Evolutionary conservation across 2,113 vertebrate species (phyloP).

Genomic region (Oncorhynchus gorbuscha): DNA sequence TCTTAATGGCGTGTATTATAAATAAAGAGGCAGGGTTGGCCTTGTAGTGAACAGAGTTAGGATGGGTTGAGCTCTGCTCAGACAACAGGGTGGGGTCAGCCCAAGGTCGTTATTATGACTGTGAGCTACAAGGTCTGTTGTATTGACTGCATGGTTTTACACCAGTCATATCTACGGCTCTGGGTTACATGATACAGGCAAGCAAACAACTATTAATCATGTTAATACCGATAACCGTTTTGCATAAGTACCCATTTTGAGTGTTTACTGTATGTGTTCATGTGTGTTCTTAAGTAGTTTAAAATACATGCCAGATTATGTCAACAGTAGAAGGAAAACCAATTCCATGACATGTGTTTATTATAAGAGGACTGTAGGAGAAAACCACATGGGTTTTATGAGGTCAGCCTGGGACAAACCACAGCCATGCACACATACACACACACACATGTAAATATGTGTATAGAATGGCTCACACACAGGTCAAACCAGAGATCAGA

Average conservation of each 20-base stretch:
- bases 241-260: background rate
- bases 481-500: conserved; percentile 11
- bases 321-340: too few relatives aligned
- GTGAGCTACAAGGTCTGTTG: background rate
- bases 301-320: too few relatives aligned
- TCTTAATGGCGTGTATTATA: background rate
- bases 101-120: background rate
- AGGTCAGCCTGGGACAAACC: background rate
- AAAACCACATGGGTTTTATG: background rate
- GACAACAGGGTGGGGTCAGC: conserved; percentile 3
- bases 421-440: too few relatives aligned
- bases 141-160: background rate
- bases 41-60: too few relatives aligned
- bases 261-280: background rate
- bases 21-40: too few relatives aligned
- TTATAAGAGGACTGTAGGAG: too few relatives aligned
- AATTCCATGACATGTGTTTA: too few relatives aligned
- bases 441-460: too few relatives aligned
- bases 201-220: background rate
- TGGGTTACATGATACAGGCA: background rate
- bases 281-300: background rate
- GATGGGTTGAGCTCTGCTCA: background rate
- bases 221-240: background rate
- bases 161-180: too few relatives aligned
- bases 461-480: too few relatives aligned